Evolutionary conservation across 2,888 invertebrate species (phyloP).

Genomic region (Drosophila tripunctata): DNA sequence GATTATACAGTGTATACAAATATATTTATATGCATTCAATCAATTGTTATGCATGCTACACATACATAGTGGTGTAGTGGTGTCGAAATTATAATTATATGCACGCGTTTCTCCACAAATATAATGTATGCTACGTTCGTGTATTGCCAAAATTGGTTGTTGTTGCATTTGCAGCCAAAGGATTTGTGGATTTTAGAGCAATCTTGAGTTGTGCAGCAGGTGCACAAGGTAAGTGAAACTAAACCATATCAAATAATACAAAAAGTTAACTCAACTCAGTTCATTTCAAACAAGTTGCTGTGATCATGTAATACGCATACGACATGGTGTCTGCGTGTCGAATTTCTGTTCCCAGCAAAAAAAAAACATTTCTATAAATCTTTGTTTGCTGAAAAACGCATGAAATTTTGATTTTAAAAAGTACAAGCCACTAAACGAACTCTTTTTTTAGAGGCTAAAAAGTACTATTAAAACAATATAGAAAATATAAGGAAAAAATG

Average conservation of each 20-base stretch:
- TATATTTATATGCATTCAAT: slow-evolving; percentile 2
- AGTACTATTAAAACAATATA: too few relatives aligned
- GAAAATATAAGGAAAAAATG: too few relatives aligned
- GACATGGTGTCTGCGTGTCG: slow-evolving; percentile 60
- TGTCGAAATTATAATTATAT: slow-evolving; percentile 19
- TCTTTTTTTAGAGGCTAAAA: too few relatives aligned
- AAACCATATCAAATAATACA: not conserved
- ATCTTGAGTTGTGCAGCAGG: slow-evolving; percentile 53
- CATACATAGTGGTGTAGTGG: slow-evolving; percentile 6
- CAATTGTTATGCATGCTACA: slow-evolving; percentile 3
- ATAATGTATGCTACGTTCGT: slow-evolving; percentile 77
- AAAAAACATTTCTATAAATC: too few relatives aligned
- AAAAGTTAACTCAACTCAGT: not conserved
- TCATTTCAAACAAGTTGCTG: not conserved
- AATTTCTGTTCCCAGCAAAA: slow-evolving; percentile 27
- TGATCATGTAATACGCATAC: slow-evolving; percentile 54
- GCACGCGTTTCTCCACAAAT: slow-evolving; percentile 41
- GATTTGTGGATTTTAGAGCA: slow-evolving; percentile 80
- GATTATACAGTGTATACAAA: slow-evolving; percentile 24
- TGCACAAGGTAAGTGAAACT: slow-evolving; percentile 47
- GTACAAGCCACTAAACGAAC: too few relatives aligned
- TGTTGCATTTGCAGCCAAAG: slow-evolving; percentile 81
- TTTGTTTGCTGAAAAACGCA: not conserved
- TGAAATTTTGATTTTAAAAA: not conserved
- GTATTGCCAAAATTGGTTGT: slow-evolving; percentile 77